A percentile compares a stretch with the other conserved stretches of the same genome.
Conservation (phyloP, 1,140 invertebrate genomes). For the Sminthurides bifidus region DNA sequence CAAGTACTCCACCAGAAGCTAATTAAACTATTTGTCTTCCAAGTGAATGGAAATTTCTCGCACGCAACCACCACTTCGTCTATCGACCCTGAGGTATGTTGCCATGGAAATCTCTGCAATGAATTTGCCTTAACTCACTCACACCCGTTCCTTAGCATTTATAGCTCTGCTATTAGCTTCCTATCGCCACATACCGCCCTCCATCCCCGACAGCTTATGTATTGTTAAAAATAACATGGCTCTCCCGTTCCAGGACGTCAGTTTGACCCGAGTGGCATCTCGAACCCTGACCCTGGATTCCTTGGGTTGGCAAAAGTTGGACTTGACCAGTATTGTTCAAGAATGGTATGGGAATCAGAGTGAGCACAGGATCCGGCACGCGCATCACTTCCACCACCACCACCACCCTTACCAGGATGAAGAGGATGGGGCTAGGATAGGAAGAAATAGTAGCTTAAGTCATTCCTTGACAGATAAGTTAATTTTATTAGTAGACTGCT, state of each 20-base stretch:
- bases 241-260: slow-evolving; percentile 30
- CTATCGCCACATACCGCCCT: background rate
- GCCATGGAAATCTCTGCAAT: background rate
- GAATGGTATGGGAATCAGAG: slow-evolving; percentile 47
- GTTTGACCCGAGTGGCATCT: slow-evolving; percentile 41
- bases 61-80: slow-evolving; percentile 8
- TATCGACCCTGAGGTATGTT: slow-evolving; percentile 20
- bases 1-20: slow-evolving; percentile 34
- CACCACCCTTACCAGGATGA: background rate
- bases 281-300: slow-evolving; percentile 52
- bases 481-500: slow-evolving; percentile 68
- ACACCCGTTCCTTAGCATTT: background rate
- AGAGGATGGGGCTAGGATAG: slow-evolving; percentile 32
- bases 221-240: background rate
- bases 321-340: slow-evolving; percentile 62
- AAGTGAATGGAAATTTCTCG: slow-evolving; percentile 30
- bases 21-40: slow-evolving; percentile 30
- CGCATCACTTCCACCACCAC: slow-evolving; percentile 17
- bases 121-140: background rate
- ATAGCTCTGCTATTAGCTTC: background rate
- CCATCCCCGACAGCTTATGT: background rate
- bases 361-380: slow-evolving; percentile 26
- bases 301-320: slow-evolving; percentile 74
- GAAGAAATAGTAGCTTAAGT: slow-evolving; percentile 35
- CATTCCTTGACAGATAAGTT: too few relatives aligned